These are phyloP conservation scores for Myzus persicae DNA, from an alignment of 1,140 invertebrate genomes.

Conservation along the genomic window DNA sequence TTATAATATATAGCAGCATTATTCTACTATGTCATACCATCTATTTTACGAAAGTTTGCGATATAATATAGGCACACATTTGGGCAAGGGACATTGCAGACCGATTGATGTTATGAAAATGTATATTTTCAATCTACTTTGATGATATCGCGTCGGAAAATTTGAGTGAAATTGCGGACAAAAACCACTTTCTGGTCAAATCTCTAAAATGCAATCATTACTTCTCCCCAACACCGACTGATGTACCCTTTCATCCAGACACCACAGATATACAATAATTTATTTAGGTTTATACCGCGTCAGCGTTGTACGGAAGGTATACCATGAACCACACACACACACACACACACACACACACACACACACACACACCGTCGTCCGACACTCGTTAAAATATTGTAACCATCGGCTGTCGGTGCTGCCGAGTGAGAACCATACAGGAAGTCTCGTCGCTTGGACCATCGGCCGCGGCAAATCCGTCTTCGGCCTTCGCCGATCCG, in stretches of 20 bases:
- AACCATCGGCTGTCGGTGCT: background rate
- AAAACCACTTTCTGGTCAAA: background rate
- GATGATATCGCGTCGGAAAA: background rate
- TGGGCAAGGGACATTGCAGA: too few species aligned
- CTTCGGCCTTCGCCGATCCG: background rate
- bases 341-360: too few species aligned
- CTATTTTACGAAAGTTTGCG: too few species aligned
- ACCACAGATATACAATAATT: background rate
- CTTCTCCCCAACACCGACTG: background rate
- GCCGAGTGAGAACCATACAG: background rate
- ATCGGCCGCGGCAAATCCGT: background rate
- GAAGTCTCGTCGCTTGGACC: background rate
- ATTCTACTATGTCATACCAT: too few species aligned
- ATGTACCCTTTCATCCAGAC: background rate
- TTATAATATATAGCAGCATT: too few species aligned
- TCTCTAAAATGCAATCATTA: background rate
- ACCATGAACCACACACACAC: background rate
- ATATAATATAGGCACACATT: too few species aligned
- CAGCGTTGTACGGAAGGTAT: background rate
- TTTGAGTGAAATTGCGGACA: background rate
- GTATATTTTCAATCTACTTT: background rate
- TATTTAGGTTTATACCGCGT: background rate
- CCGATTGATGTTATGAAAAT: background rate
- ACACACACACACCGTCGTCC: background rate
- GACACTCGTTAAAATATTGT: background rate